Evolutionary conservation across 1,140 invertebrate genomes (phyloP), one percentile per base, ranked within the genome.

Genomic region (Ephestia elutella): DNA sequence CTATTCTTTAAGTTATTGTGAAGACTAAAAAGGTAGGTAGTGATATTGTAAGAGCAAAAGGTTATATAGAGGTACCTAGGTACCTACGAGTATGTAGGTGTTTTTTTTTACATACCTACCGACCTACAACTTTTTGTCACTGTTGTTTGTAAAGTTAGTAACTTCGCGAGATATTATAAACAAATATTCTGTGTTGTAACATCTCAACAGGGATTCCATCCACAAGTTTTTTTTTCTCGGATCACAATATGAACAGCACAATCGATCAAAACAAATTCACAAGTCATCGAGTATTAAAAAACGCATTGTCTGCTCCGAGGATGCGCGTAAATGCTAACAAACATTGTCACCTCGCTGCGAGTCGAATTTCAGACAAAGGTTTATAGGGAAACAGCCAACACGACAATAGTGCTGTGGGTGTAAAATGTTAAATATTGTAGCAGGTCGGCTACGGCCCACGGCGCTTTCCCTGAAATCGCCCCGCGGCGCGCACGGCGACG

Each of bases 181-280:
- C 21, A 25, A 25, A 25, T 7, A 25, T 25, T 1, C 13, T 35
- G 32, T 35, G 3, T 35, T 59, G 53, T 59, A 30, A 57, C 35
- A 63, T 19, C 62, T 17, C 51, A 17, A 35, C 69, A 66, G 10
- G 66, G 68, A 67, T 68, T 54, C 59, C 59, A 75, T 81, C 73
- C 70, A 62, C 75, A 67, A 67, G 67, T 66, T 66, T 70, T 71
- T 78, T 73, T 76, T 66, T 49, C 30, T 51, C 0, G 49, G 56
- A 21, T 48, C 38, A 59, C 56, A 76, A 67, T 56, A 70, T 70
- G 71, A 64, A 56, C 49, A 54, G 74, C 73, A 70, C 75, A 66
- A 87, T 87, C 83, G 70, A 87, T 87, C 85, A 85, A 66, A 76
- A 82, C 76, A 85, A 86, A 85, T 87, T 87, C 85, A 87, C 85